phyloP scores from a whole-genome alignment of 2,797 vertebrate species.

The Loriculus beryllinus region DNA sequence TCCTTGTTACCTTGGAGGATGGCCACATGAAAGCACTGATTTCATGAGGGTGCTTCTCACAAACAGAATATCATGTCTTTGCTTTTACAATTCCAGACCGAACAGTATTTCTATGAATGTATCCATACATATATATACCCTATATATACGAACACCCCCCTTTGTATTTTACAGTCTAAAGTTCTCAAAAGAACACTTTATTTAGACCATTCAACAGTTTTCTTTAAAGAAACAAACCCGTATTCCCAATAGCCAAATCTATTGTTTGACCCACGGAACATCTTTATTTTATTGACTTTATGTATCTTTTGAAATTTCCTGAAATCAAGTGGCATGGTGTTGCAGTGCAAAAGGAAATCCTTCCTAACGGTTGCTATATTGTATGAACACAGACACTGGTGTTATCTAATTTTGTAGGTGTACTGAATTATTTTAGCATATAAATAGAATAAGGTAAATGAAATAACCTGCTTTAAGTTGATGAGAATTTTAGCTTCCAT shows the following conservation, averaged over 20 bases:
- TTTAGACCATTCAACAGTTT: background rate
- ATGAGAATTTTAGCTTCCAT: background rate
- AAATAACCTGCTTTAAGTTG: background rate
- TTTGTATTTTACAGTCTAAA: background rate
- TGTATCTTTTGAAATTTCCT: background rate
- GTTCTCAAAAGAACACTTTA: background rate
- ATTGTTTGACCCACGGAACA: background rate
- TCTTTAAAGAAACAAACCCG: background rate
- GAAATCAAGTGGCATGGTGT: background rate
- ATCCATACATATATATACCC: background rate
- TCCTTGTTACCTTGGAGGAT: background rate
- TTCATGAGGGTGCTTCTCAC: background rate
- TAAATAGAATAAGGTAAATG: background rate
- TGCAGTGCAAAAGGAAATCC: background rate
- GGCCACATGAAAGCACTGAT: background rate
- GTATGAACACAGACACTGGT: background rate
- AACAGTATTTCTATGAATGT: background rate
- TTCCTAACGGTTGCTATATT: background rate
- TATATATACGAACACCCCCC: rapidly evolving
- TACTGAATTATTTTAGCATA: background rate
- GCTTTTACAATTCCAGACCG: background rate
- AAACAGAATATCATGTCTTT: background rate
- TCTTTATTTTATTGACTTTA: background rate
- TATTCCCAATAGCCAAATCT: background rate
- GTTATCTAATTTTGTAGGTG: background rate